These are phyloP conservation scores for Melanostoma scalare DNA, from an alignment of 2,888 invertebrate genomes.

Conservation along the genomic window DNA sequence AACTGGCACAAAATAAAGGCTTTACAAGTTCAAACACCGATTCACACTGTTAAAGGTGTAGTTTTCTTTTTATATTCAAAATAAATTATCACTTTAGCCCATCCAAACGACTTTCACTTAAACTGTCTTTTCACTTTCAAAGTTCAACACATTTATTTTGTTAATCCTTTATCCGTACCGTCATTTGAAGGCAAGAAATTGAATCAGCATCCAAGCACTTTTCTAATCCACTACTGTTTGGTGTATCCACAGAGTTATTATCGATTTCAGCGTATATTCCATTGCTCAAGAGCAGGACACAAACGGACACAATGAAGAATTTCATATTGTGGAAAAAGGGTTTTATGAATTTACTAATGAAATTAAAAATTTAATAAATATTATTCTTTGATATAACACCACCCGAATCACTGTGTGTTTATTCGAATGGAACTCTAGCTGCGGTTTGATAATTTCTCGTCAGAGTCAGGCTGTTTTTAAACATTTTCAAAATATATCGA, in stretches of 20 bases:
- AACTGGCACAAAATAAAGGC: too few species aligned
- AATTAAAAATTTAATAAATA: constrained; percentile 42
- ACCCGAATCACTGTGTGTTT: constrained; percentile 82
- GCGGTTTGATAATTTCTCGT: constrained; percentile 82
- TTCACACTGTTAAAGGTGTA: too few species aligned
- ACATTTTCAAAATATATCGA: constrained; percentile 79
- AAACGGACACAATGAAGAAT: constrained; percentile 79
- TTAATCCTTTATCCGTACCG: constrained; percentile 80
- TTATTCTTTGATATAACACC: constrained; percentile 69
- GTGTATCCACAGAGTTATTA: constrained; percentile 34
- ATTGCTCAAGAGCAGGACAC: constrained; percentile 79
- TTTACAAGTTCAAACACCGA: too few species aligned
- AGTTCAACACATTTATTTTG: constrained; percentile 6
- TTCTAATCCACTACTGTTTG: constrained; percentile 78
- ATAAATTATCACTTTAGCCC: background rate
- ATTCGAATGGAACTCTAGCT: constrained; percentile 82
- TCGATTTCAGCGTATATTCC: constrained; percentile 76
- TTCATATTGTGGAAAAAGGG: constrained; percentile 78
- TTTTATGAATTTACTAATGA: constrained; percentile 59
- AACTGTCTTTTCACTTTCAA: constrained; percentile 4
- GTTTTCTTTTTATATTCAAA: too few species aligned
- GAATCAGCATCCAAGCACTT: constrained; percentile 85
- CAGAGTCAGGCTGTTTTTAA: constrained; percentile 82
- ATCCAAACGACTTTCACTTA: background rate
- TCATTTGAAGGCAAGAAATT: constrained; percentile 85